Evolutionary conservation across 64 coral and sea anemone genomes (phyloP), one percentile per base, ranked within the genome.

Genomic region (Dendronephthya gigantea): DNA sequence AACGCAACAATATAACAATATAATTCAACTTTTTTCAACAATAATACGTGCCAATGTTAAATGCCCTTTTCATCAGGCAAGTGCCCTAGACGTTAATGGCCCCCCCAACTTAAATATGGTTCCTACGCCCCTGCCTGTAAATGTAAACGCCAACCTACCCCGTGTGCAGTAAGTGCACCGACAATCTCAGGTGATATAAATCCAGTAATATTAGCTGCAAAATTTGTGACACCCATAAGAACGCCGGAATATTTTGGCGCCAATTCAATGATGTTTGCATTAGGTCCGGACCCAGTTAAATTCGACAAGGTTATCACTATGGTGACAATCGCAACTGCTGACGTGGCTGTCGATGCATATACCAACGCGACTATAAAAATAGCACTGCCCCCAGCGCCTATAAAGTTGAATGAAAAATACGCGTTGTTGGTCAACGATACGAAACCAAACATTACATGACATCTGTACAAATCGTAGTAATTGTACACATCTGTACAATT

Each of bases 161-260:
- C 72, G 15, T 39, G 72, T 15, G 14, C 72, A 15, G 72, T 79
- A 29, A 79, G 30, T 28, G 36, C 72, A 35, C 72, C 72, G 32
- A 79, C 72, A 79, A 79, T 19, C 29, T 79, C 32, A 14, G 72
- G 72, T 12, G 72, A 29, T 12, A 79, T 79, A 79, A 79, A 79
- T 36, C 72, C 72, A 34, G 72, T 79, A 79, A 79, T 79, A 79
- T 79, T 79, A 35, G 30, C 19, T 14, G 72, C 72, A 9, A 79
- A 79, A 33, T 79, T 79, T 15, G 29, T 29, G 4, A 79, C 36
- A 36, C 72, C 72, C 72, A 79, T 79, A 10, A 79, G 29, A 79
- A 79, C 22, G 22, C 72, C 72, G 29, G 27, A 34, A 29, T 79
- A 79, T 79, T 79, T 79, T 34, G 72, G 72, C 15, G 72, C 72